Evolutionary conservation across 1,140 invertebrate genomes (phyloP).

Genomic region (Limonius californicus): DNA sequence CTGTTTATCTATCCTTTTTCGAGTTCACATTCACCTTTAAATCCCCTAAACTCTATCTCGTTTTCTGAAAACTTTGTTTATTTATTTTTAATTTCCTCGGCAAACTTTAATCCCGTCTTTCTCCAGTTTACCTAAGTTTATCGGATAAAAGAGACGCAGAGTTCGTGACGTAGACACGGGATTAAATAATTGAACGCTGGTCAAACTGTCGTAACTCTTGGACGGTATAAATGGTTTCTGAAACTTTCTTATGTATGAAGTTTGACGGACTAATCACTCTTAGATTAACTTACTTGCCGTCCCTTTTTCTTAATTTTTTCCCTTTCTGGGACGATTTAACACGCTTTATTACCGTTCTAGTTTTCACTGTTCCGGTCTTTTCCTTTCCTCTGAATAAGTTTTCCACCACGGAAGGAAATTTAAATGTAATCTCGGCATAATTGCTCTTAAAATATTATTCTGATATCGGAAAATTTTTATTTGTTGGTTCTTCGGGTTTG

Average conservation of each 20-base stretch:
- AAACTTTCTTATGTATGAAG: conserved; percentile 34
- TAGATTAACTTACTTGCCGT: conserved; percentile 34
- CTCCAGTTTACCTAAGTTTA: neutral
- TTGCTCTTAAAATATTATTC: too few species aligned
- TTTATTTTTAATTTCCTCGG: conserved; percentile 27
- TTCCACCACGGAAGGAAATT: too few species aligned
- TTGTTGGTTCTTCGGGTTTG: too few species aligned
- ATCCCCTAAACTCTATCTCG: conserved; percentile 9
- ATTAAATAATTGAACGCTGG: conserved; percentile 26
- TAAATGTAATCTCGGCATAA: too few species aligned
- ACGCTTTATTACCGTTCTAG: too few species aligned
- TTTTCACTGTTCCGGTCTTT: too few species aligned
- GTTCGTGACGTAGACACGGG: conserved; percentile 9
- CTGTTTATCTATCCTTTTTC: conserved; percentile 25
- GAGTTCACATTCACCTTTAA: conserved; percentile 16
- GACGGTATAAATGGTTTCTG: conserved; percentile 28
- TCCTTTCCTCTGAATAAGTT: too few species aligned
- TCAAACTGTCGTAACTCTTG: conserved; percentile 36
- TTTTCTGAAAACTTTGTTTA: conserved; percentile 22
- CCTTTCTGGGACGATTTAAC: neutral
- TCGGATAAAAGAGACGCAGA: conserved; percentile 1
- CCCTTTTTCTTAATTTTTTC: conserved; percentile 24
- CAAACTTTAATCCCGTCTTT: conserved; percentile 14
- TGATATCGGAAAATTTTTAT: too few species aligned
- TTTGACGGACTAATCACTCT: conserved; percentile 33